Evolutionary conservation across 2,888 invertebrate genomes (phyloP).

Genomic region (Tenthredo livida): DNA sequence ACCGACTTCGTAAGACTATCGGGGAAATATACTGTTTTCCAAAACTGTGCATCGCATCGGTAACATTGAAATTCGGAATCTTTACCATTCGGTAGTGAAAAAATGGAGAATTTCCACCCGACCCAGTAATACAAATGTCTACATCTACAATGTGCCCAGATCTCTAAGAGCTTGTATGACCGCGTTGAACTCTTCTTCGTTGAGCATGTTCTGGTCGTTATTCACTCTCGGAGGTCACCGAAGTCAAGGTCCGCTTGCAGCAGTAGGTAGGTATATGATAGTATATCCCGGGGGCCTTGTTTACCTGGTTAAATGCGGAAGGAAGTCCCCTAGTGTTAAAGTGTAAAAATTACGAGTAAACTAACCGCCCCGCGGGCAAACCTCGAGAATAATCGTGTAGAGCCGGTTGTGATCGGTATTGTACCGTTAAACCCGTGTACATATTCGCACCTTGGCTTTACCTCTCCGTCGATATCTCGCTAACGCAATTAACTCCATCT

Average conservation of each 20-base stretch:
- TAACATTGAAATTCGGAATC: too few relatives aligned
- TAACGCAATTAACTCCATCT: neutral
- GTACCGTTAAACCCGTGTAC: constrained; percentile 29
- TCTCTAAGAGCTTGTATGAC: neutral
- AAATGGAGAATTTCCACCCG: neutral
- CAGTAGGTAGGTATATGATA: neutral
- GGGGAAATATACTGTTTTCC: too few relatives aligned
- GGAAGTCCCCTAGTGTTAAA: neutral
- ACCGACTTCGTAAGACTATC: too few relatives aligned
- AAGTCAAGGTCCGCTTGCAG: constrained; percentile 40
- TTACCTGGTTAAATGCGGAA: neutral
- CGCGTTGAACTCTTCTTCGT: neutral
- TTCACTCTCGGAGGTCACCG: constrained; percentile 5
- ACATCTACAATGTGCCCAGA: neutral
- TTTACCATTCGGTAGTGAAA: neutral
- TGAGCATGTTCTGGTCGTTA: constrained; percentile 4
- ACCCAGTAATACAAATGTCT: neutral
- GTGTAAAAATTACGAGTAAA: neutral
- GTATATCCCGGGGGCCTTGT: neutral
- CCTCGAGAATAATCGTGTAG: constrained; percentile 21
- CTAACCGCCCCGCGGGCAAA: neutral
- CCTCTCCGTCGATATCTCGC: constrained; percentile 2
- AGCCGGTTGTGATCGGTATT: constrained; percentile 26
- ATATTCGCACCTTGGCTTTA: constrained; percentile 26
- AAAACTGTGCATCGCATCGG: too few relatives aligned